Percentiles rank a stretch among this genome's conserved stretches.
Conservation (phyloP, 2,888 invertebrate genomes). For the Megalurothrips usitatus region DNA sequence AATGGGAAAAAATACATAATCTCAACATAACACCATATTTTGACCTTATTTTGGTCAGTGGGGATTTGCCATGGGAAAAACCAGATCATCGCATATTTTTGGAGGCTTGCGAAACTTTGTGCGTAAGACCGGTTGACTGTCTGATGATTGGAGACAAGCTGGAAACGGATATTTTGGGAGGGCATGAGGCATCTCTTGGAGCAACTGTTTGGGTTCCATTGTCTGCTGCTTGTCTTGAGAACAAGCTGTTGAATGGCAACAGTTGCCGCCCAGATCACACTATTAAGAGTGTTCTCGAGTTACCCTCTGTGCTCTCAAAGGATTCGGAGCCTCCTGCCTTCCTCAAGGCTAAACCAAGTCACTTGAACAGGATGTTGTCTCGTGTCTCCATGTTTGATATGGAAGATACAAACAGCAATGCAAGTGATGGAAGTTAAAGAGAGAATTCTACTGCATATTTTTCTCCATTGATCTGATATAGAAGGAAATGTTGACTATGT, state of each 20-base stretch:
- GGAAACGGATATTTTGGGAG: constrained; percentile 83
- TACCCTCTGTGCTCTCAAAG: constrained; percentile 54
- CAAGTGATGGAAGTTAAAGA: constrained; percentile 52
- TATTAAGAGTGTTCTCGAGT: constrained; percentile 60
- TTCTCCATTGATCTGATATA: background rate
- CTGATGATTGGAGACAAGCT: constrained; percentile 85
- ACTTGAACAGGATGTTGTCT: constrained; percentile 45
- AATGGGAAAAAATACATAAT: constrained; percentile 81
- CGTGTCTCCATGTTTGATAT: constrained; percentile 43
- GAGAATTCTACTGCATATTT: constrained; percentile 27
- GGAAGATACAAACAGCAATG: constrained; percentile 49
- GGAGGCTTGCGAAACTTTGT: constrained; percentile 70
- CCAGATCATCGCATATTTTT: constrained; percentile 69
- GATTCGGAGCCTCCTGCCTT: constrained; percentile 41
- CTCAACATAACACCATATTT: constrained; percentile 67
- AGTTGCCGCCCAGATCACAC: constrained; percentile 58
- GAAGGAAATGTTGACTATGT: background rate
- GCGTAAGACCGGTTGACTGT: constrained; percentile 68
- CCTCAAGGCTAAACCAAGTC: constrained; percentile 49
- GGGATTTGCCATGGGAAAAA: constrained; percentile 82
- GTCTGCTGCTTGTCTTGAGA: constrained; percentile 44
- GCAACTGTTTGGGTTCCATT: constrained; percentile 78
- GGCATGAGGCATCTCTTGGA: constrained; percentile 67
- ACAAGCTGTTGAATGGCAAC: constrained; percentile 43
- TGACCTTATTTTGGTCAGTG: constrained; percentile 75